These are phyloP conservation scores for Muricea muricata DNA, from an alignment of 92 coral and sea anemone species.

Conservation along the genomic window DNA sequence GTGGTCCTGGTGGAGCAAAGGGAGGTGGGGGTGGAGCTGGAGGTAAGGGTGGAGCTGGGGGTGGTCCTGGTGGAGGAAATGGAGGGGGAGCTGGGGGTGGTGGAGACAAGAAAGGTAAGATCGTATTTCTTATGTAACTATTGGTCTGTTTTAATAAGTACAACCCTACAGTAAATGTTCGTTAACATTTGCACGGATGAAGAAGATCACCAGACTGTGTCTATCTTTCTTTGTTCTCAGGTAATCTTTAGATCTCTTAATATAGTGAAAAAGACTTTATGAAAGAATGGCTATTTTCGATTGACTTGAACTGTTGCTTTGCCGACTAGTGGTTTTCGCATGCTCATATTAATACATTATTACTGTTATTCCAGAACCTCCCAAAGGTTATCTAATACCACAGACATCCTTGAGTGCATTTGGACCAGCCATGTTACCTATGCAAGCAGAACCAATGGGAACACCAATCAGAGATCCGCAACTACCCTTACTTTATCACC, in stretches of 20 bases:
- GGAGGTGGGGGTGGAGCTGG: conserved; percentile 46
- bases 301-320: background rate
- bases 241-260: no score
- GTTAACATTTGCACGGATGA: no score
- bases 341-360: background rate
- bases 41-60: conserved; percentile 31
- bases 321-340: background rate
- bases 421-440: conserved; percentile 53
- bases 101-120: background rate
- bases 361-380: conserved; percentile 13
- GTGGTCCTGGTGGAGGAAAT: conserved; percentile 16
- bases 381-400: conserved; percentile 39
- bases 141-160: no score
- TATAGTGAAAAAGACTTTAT: no score
- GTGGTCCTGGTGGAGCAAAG: background rate
- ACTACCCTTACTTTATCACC: conserved; percentile 32
- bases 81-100: conserved; percentile 29
- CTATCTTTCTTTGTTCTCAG: no score
- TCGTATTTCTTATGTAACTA: background rate
- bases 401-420: conserved; percentile 44
- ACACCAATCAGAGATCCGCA: conserved; percentile 47
- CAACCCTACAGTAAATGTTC: no score
- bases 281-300: no score
- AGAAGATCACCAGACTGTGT: no score
- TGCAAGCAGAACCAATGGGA: conserved; percentile 49